These are phyloP conservation scores for Drosophila gunungcola DNA, from an alignment of 1,140 invertebrate genomes.

Conservation along the genomic window DNA sequence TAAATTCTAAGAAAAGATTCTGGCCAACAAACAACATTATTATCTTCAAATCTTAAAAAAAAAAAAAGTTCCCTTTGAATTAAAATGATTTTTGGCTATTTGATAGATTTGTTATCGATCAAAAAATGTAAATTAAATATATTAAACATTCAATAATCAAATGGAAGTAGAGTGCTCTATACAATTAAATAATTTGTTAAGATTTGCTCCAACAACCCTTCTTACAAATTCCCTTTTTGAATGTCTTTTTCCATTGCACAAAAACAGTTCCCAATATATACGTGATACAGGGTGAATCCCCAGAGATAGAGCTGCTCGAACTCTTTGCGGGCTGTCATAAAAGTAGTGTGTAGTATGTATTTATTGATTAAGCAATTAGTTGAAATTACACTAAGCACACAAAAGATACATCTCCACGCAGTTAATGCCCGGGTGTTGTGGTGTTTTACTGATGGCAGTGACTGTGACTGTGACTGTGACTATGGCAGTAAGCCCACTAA, in stretches of 20 bases:
- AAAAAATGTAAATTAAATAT: too few relatives aligned
- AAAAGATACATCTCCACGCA: slow-evolving; percentile 39
- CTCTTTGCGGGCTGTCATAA: slow-evolving; percentile 15
- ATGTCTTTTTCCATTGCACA: background rate
- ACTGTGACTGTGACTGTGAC: slow-evolving; percentile 5
- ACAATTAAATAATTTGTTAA: too few relatives aligned
- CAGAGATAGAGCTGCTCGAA: background rate
- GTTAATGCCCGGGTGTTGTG: slow-evolving; percentile 1
- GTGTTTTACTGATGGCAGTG: slow-evolving; percentile 7
- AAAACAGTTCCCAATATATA: background rate
- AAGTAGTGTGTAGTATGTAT: slow-evolving; percentile 59
- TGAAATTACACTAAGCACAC: slow-evolving; percentile 63
- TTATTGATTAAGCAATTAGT: slow-evolving; percentile 80
- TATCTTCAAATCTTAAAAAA: too few relatives aligned
- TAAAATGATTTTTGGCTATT: too few relatives aligned
- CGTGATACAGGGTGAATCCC: background rate
- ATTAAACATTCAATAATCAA: too few relatives aligned
- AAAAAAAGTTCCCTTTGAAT: too few relatives aligned
- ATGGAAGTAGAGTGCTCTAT: too few relatives aligned
- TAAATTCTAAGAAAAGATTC: too few relatives aligned
- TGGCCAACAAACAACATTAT: too few relatives aligned
- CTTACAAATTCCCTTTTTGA: too few relatives aligned
- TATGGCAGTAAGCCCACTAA: slow-evolving; percentile 13
- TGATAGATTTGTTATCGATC: too few relatives aligned
- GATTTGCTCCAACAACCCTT: too few relatives aligned